Conservation (phyloP, 2,888 invertebrate species). For the Ichneumoninae sp. region DNA sequence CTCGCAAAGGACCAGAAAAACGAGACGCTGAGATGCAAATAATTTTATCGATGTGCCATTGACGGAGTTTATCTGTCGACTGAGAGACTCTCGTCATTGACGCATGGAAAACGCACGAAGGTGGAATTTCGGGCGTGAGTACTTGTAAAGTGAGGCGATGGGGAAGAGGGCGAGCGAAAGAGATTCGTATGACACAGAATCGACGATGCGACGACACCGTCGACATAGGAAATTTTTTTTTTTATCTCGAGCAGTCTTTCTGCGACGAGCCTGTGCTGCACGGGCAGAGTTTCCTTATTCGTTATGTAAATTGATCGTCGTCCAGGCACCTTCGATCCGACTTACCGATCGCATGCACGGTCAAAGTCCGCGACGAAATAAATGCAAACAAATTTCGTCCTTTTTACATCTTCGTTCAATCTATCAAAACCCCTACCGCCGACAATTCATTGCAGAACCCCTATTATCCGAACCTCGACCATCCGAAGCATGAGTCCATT, state of each 20-base stretch:
- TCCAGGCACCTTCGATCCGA: not conserved
- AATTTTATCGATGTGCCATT: not conserved
- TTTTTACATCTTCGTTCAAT: constrained; percentile 3
- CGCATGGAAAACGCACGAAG: not conserved
- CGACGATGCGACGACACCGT: not conserved
- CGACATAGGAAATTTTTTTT: not conserved
- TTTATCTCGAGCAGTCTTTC: not conserved
- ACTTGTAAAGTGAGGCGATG: not conserved
- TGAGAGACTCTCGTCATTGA: constrained; percentile 19
- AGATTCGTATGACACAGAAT: not conserved
- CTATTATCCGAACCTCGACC: too few species aligned
- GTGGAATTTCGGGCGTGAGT: constrained; percentile 5
- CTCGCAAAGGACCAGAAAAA: constrained; percentile 16
- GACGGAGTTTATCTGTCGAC: constrained; percentile 9
- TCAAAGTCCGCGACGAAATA: constrained; percentile 17
- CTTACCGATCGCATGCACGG: not conserved
- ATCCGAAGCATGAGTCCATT: too few species aligned
- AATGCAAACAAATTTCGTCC: constrained; percentile 27
- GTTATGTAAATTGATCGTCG: not conserved
- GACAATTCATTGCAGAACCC: not conserved
- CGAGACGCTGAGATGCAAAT: not conserved
- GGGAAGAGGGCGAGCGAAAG: not conserved
- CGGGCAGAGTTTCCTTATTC: not conserved
- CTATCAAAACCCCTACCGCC: not conserved
- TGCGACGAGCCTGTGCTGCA: not conserved